Conservation (phyloP, 2,113 vertebrate species). For the Willisornis vidua region DNA sequence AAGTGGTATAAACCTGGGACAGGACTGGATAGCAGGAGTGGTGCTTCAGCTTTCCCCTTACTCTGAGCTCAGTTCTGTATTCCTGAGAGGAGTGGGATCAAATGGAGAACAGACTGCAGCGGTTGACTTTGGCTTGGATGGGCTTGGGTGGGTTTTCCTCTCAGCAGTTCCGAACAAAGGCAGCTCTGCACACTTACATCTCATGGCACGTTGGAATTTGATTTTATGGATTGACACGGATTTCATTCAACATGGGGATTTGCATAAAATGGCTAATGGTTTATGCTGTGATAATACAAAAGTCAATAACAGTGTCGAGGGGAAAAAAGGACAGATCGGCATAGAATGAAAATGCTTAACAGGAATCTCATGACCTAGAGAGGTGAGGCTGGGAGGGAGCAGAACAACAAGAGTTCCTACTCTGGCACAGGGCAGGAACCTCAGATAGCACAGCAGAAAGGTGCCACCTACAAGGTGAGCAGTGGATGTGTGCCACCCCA, state of each 20-base stretch:
- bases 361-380: neutral
- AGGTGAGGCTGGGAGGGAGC: neutral
- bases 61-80: neutral
- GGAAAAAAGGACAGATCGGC: neutral
- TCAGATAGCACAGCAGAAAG: neutral
- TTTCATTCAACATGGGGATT: neutral
- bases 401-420: neutral
- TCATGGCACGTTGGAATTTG: neutral
- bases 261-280: slow-evolving; percentile 15
- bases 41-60: neutral
- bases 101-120: neutral
- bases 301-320: neutral
- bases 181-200: neutral
- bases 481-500: neutral
- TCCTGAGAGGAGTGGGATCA: neutral
- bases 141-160: neutral
- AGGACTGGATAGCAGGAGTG: neutral
- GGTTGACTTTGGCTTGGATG: neutral
- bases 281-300: neutral
- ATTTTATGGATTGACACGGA: neutral
- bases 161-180: neutral
- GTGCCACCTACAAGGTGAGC: neutral
- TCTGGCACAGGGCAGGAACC: neutral
- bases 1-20: neutral
- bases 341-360: neutral